Conservation (phyloP, 2,797 vertebrate genomes). For the Alcedo atthis region DNA sequence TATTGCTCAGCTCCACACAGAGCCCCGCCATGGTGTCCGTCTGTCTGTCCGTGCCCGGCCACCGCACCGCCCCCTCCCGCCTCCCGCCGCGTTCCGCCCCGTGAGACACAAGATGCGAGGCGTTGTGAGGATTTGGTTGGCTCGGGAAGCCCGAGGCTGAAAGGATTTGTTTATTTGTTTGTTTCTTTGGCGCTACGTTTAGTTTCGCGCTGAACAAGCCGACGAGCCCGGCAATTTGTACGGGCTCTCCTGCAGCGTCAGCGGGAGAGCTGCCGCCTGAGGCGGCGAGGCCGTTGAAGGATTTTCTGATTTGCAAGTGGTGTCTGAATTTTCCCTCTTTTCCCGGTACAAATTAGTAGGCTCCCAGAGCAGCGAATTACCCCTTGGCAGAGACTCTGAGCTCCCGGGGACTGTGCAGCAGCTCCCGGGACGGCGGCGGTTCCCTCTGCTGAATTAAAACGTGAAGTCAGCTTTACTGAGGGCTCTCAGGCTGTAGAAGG, state of each 20-base stretch:
- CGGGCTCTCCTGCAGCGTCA: accelerated
- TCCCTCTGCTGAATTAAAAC: accelerated
- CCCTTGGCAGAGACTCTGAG: accelerated
- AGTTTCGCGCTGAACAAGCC: accelerated
- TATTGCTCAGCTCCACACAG: constrained; percentile 21
- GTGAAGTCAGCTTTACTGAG: accelerated
- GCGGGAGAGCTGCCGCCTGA: neutral
- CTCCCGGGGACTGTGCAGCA: accelerated
- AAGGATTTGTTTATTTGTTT: too few species aligned
- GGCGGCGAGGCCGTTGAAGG: accelerated
- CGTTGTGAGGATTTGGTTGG: accelerated
- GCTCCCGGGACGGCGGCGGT: accelerated
- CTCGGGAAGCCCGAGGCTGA: accelerated
- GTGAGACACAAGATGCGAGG: accelerated
- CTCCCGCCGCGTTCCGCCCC: accelerated
- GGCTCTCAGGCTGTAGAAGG: neutral
- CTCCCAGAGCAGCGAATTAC: accelerated
- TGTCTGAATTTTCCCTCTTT: neutral
- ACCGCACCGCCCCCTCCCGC: accelerated
- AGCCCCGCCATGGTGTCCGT: neutral
- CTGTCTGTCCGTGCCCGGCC: accelerated
- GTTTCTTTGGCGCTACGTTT: too few species aligned
- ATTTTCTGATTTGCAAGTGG: neutral
- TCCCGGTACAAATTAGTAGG: neutral
- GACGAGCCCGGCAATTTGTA: accelerated